Evolutionary conservation across 1,140 invertebrate genomes (phyloP), one percentile per base, ranked within the genome.

Genomic region (Anthonomus grandis): DNA sequence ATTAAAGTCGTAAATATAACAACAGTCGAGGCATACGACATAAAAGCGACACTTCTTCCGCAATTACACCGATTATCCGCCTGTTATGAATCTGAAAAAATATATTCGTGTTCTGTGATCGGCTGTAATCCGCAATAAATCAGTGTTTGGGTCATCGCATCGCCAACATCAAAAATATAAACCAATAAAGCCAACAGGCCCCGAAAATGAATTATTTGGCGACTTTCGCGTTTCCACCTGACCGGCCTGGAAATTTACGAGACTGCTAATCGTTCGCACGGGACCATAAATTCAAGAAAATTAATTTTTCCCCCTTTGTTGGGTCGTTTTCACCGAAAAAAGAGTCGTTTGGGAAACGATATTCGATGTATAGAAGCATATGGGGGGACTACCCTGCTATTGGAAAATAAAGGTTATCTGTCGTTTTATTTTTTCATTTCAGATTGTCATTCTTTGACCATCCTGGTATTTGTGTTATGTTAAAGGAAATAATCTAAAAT

Each of bases 211-310:
- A 56, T 56, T 56, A 56, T 56, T 56, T 46, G 44, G 54, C 44
- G 36, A 47, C 44, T 47, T 38, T 47, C 45, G 31, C 54, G 54
- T 56, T 56, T 48, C n/a, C 44, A 56, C 54, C 54, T 56, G 54
- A 56, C 54, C 54, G 42, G 25, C 42, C 22, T 24, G 45, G 44
- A 41, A 48, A 56, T 56, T 56, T 56, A 56, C 45, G 54, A 38
- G 9, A 17, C 44, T 22, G 54, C 54, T 56, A 56, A 56, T 56
- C 54, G 54, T 36, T 46, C 36, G 45, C 54, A 48, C 44, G 54
- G 54, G 54, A 44, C 54, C 44, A 56, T 56, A 56, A 56, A 56
- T 56, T 56, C 45, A 48, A 56, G 54, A 56, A 56, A 56, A 56
- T 56, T 56, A 56, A 56, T 56, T 56, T 56, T 54, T 54, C 52